Conservation (phyloP, 2,797 vertebrate species). For the Ispidina lecontei region DNA sequence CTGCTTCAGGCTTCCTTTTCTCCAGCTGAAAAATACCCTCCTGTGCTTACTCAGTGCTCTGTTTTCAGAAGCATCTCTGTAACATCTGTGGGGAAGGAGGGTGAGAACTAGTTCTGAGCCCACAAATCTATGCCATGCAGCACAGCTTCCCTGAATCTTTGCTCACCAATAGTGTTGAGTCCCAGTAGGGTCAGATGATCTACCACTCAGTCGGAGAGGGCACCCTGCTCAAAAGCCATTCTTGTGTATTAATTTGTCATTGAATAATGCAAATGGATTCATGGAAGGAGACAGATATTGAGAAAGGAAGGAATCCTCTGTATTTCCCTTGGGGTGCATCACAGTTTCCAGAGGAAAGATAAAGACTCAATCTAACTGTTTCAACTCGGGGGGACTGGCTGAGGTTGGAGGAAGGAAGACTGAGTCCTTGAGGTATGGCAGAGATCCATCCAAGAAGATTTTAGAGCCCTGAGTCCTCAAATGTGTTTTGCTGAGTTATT, state of each 20-base stretch:
- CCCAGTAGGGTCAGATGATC: neutral
- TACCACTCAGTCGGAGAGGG: neutral
- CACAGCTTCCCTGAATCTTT: neutral
- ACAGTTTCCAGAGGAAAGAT: neutral
- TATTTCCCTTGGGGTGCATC: neutral
- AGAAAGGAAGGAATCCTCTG: neutral
- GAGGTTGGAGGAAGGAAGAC: neutral
- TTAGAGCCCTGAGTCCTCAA: neutral
- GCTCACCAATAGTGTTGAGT: too few relatives aligned
- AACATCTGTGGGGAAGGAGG: neutral
- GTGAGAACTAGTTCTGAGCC: neutral
- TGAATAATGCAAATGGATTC: neutral
- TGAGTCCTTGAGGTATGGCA: neutral
- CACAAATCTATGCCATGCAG: neutral
- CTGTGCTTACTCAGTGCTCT: neutral
- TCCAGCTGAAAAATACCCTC: neutral
- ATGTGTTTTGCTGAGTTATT: neutral
- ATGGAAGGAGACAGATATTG: neutral
- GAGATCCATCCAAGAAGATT: neutral
- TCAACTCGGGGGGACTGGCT: neutral
- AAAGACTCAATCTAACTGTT: neutral
- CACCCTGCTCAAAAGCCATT: neutral
- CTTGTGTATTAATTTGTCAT: rapidly evolving
- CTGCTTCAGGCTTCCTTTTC: neutral
- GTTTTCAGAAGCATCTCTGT: neutral